Base-by-base conservation (phyloP, 1,140 invertebrate genomes). In the Drosophila kepulauana region DNA sequence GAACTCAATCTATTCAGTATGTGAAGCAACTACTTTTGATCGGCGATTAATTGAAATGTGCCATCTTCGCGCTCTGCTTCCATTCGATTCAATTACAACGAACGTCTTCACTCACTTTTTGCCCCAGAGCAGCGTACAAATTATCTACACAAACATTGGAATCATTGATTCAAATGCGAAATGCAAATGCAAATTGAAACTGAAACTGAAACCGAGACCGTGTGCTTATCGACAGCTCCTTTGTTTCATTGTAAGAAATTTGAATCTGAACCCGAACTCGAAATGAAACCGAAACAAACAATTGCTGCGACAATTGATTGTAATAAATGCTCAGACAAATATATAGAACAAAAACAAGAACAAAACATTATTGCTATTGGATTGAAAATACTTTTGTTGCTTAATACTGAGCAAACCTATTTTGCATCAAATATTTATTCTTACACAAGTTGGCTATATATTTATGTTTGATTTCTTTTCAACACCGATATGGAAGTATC, bases 1-100 rank as follows among this genome's bases (percentile, higher is more conserved):
- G 85, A 89, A 81, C 64, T 56, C 69, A 84, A 84, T 82, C 69
- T 78, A 64, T 77, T 56, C 76, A 85, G 86, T 72, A 70, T 82
- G 58, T 79, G 78, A 54, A 61, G 20, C 35, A 56, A 11, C 49
- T 11, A 59, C 33, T 48, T 15, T 62, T 84, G 70, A 82, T 82
- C 64, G 64, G 35, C 41, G 63, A 73, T 86, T 86, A 86, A 82
- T 86, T 87, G 64, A 69, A 65, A 66, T 63, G 71, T 65, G 64
- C 72, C 28, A 62, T 69, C 25, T 25, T 28, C 28, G 5, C 6
- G 16, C 46, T 48, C 7, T 7, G 7, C 5, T 13, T 5, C n/a
- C 3, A 35, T 54, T 25, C 13, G 16, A 74, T 78, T 84, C 74
- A 81, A 82, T 82, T 82, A 33, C 28, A 56, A 56, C 7, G 10